Evolutionary conservation across 1,140 invertebrate species (phyloP).

Genomic region (Schlechtendalia chinensis): DNA sequence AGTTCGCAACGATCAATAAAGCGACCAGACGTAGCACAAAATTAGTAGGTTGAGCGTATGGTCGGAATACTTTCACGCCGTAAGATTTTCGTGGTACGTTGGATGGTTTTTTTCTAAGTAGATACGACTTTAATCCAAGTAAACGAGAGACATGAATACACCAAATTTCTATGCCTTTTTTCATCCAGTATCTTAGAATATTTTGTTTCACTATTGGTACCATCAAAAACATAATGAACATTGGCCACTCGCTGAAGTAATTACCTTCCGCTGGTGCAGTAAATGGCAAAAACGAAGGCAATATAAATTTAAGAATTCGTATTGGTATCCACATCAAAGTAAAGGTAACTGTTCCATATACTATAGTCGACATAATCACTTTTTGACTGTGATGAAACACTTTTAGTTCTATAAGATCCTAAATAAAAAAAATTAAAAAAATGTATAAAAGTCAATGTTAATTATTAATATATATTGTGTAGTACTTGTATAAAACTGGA

Average conservation of each 20-base stretch:
- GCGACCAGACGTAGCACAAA: conserved; percentile 76
- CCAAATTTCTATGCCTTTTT: conserved; percentile 83
- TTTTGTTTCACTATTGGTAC: conserved; percentile 71
- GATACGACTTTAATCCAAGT: conserved; percentile 83
- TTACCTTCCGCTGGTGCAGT: conserved; percentile 64
- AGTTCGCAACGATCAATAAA: conserved; percentile 77
- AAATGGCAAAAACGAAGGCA: conserved; percentile 91
- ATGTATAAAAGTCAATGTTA: not conserved
- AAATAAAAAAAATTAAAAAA: conserved; percentile 39
- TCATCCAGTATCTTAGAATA: conserved; percentile 89
- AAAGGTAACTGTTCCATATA: conserved; percentile 93
- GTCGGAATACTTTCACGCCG: conserved; percentile 70
- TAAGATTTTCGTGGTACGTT: too few relatives aligned
- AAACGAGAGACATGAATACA: conserved; percentile 81
- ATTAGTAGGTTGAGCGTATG: conserved; percentile 79
- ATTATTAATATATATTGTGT: conserved; percentile 70
- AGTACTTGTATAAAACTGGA: conserved; percentile 82
- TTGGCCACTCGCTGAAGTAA: too few relatives aligned
- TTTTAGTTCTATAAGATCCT: conserved; percentile 96
- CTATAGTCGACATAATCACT: conserved; percentile 86
- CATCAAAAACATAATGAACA: too few relatives aligned
- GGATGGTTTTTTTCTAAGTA: too few relatives aligned
- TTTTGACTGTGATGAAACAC: conserved; percentile 83
- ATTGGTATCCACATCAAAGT: conserved; percentile 96
- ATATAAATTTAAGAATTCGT: conserved; percentile 73